Percentiles rank a stretch among this genome's conserved stretches.
These are phyloP conservation scores for Hippasteria phrygiana DNA, from an alignment of 53 echinoderm and acorn worm genomes.

Conservation along the genomic window DNA sequence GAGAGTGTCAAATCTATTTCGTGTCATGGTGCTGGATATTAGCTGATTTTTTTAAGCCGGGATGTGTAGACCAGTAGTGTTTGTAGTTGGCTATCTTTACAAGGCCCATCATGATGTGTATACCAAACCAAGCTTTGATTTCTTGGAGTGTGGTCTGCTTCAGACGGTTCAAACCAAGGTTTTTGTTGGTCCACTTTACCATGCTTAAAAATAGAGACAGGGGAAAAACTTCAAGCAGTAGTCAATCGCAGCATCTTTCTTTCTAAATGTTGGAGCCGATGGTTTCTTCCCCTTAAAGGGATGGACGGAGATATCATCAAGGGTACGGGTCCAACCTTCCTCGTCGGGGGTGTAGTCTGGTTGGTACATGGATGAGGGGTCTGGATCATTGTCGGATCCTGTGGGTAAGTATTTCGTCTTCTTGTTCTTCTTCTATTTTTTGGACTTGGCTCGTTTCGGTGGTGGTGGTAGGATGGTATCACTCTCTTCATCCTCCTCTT, in stretches of 20 bases:
- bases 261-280: neutral
- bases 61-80: slow-evolving; percentile 12
- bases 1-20: slow-evolving; percentile 4
- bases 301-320: neutral
- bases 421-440: neutral
- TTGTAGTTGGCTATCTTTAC: neutral
- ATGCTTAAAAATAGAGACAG: neutral
- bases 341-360: neutral
- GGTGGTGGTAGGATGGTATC: neutral
- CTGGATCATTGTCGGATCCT: neutral
- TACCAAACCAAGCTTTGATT: slow-evolving; percentile 2
- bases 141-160: slow-evolving; percentile 4
- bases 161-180: neutral
- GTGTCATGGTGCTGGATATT: neutral
- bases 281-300: slow-evolving; percentile 1
- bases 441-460: neutral
- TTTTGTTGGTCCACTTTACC: slow-evolving; percentile 8
- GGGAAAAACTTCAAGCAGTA: neutral
- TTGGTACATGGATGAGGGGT: neutral
- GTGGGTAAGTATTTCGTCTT: neutral
- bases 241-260: neutral
- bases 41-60: neutral
- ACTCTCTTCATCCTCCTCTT: neutral
- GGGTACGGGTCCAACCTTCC: neutral
- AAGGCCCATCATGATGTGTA: slow-evolving; percentile 19